A percentile compares a stretch with the other conserved stretches of the same genome.
Conservation (phyloP, 2,888 invertebrate genomes). For the Lepidochrysops patricia region DNA sequence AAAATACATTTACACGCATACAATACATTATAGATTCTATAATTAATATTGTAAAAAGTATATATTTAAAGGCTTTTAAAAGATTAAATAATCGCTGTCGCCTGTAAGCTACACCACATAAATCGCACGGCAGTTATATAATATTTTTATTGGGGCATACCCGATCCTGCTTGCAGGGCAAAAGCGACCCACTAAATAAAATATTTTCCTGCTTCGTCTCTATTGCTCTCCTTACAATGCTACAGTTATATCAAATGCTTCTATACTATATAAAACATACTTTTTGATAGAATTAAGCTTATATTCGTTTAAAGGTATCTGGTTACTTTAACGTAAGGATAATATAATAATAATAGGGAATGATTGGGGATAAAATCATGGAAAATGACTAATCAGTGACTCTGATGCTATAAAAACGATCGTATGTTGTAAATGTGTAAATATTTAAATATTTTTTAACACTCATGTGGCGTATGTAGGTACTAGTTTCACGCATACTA, state of each 20-base stretch:
- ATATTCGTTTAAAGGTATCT: not conserved
- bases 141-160: conserved; percentile 58
- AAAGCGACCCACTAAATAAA: conserved; percentile 62
- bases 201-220: conserved; percentile 51
- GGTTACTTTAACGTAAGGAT: too few relatives aligned
- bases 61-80: too few relatives aligned
- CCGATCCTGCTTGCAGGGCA: conserved; percentile 45
- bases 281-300: not conserved
- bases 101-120: conserved; percentile 18
- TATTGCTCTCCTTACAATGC: conserved; percentile 37
- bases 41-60: too few relatives aligned
- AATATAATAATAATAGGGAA: too few relatives aligned
- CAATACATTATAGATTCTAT: not conserved
- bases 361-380: too few relatives aligned
- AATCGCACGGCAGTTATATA: conserved; percentile 46
- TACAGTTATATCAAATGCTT: conserved; percentile 35
- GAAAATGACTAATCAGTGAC: too few relatives aligned
- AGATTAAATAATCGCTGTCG: not conserved
- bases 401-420: too few relatives aligned
- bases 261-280: conserved; percentile 28
- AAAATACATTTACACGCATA: too few relatives aligned
- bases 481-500: too few relatives aligned
- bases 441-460: too few relatives aligned
- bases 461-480: too few relatives aligned
- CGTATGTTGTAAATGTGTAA: too few relatives aligned